Conservation (phyloP, 2,888 invertebrate species). For the Pseudanteris insignis region DNA sequence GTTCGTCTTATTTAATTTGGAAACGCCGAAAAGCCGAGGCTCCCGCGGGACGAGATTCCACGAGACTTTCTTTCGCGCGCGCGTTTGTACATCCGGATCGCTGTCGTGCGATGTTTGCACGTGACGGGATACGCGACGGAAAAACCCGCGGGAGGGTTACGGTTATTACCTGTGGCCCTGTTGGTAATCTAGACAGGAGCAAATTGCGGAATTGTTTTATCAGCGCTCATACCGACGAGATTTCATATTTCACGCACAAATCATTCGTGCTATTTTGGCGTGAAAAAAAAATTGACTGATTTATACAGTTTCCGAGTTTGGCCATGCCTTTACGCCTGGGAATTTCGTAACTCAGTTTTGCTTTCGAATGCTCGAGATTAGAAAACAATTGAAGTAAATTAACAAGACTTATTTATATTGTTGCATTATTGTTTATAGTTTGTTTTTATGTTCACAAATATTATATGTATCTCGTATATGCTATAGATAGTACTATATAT, state of each 20-base stretch:
- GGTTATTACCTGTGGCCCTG: conserved; percentile 34
- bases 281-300: conserved; percentile 6
- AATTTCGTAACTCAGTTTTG: too few species aligned
- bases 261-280: too few species aligned
- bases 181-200: conserved; percentile 23
- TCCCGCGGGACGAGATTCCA: conserved; percentile 18
- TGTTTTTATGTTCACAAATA: too few species aligned
- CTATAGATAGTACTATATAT: too few species aligned
- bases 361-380: too few species aligned
- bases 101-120: conserved; percentile 34
- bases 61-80: conserved; percentile 15
- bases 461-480: too few species aligned
- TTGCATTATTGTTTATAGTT: too few species aligned
- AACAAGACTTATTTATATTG: too few species aligned
- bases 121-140: not conserved
- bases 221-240: conserved; percentile 19
- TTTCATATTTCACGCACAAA: conserved; percentile 18
- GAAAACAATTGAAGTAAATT: too few species aligned
- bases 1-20: conserved; percentile 25
- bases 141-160: not conserved
- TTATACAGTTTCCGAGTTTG: conserved; percentile 11
- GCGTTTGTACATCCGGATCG: conserved; percentile 6
- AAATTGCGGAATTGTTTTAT: conserved; percentile 36
- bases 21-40: conserved; percentile 25
- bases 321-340: too few species aligned